Percentiles rank a stretch among this genome's conserved stretches.
phyloP scores from a whole-genome alignment of 2,113 vertebrate species.

The Hystrix brachyura region DNA sequence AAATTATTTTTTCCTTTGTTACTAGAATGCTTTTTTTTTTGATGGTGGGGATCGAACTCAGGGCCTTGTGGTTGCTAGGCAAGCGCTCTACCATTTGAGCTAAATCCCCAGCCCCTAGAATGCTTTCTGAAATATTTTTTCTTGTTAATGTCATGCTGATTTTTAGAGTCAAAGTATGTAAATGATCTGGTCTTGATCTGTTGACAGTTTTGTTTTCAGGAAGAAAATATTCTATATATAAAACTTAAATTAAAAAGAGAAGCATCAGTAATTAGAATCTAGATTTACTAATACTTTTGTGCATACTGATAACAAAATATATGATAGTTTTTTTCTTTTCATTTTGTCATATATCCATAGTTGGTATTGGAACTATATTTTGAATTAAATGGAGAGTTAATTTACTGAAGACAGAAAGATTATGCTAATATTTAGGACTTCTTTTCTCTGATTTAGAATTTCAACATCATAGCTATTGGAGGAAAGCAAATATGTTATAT shows the following conservation, averaged over 20 bases:
- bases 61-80: no score
- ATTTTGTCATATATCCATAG: background rate
- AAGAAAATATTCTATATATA: background rate
- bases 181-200: background rate
- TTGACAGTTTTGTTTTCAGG: constrained; percentile 20
- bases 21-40: background rate
- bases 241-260: constrained; percentile 51
- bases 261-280: constrained; percentile 29
- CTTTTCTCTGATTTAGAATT: constrained; percentile 1
- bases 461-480: constrained; percentile 1
- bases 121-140: background rate
- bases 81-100: no score
- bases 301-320: background rate
- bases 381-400: constrained; percentile 28
- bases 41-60: no score
- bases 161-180: background rate
- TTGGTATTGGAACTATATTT: constrained; percentile 39
- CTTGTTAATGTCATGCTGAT: background rate
- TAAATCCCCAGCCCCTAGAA: background rate
- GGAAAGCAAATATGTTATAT: constrained; percentile 23
- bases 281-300: constrained; percentile 21
- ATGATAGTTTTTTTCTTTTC: background rate
- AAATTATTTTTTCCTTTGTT: background rate
- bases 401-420: constrained; percentile 43
- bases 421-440: constrained; percentile 57